Conservation (phyloP, 2,888 invertebrate genomes). For the Calliphora vomitoria region DNA sequence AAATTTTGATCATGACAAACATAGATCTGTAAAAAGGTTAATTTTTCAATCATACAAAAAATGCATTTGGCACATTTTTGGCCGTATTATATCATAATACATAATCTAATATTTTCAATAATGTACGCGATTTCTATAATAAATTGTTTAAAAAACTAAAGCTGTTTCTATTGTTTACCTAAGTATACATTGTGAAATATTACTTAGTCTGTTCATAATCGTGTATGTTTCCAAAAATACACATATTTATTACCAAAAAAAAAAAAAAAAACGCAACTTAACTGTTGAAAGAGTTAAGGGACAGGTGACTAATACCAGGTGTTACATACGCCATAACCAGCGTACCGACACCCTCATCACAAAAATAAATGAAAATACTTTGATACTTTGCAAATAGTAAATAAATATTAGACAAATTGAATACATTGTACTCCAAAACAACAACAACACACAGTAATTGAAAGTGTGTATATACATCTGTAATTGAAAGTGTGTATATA, state of each 20-base stretch:
- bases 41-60: too few species aligned
- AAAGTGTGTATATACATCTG: neutral
- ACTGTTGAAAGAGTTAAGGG: neutral
- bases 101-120: too few species aligned
- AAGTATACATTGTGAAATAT: too few species aligned
- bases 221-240: neutral
- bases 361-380: neutral
- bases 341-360: neutral
- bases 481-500: constrained; percentile 7
- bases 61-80: too few species aligned
- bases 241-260: neutral
- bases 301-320: constrained; percentile 15
- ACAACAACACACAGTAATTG: neutral
- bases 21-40: too few species aligned
- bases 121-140: too few species aligned
- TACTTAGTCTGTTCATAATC: too few species aligned
- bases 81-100: too few species aligned
- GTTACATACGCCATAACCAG: neutral
- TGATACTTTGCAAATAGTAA: neutral
- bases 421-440: neutral
- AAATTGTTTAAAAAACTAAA: too few species aligned
- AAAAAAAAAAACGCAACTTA: neutral
- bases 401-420: neutral
- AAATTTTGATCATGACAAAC: too few species aligned
- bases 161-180: too few species aligned